Percentiles rank a stretch among this genome's conserved stretches.
Conservation (phyloP, 2,113 vertebrate species). For the Serinus canaria region DNA sequence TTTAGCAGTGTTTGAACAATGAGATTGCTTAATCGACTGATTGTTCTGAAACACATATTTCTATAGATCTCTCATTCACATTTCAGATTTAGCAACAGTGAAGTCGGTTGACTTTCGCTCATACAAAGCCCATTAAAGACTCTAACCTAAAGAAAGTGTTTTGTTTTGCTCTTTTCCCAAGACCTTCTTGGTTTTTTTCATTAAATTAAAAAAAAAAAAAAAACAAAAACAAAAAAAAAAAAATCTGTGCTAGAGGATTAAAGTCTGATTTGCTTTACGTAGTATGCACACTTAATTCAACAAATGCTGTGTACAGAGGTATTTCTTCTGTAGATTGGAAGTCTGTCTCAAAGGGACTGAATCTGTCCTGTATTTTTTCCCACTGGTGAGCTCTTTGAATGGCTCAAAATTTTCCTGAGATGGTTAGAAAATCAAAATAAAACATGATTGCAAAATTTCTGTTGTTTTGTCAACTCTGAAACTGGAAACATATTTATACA, state of each 20-base stretch:
- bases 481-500: neutral
- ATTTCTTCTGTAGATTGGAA: neutral
- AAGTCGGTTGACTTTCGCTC: neutral
- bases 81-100: slow-evolving; percentile 16
- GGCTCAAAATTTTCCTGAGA: neutral
- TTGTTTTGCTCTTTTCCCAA: neutral
- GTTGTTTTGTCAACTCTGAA: neutral
- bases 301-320: neutral
- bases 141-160: neutral
- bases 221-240: too few species aligned
- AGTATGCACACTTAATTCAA: neutral
- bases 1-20: slow-evolving; percentile 63
- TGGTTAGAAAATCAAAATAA: neutral
- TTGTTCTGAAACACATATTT: slow-evolving; percentile 11
- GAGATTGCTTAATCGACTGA: slow-evolving; percentile 63
- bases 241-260: neutral
- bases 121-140: neutral
- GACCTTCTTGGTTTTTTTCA: neutral
- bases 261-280: neutral
- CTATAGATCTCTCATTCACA: neutral
- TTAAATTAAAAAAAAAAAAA: neutral
- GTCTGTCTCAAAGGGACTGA: neutral
- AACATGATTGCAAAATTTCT: neutral
- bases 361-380: neutral
- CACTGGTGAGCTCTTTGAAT: neutral